Evolutionary conservation across 2,797 vertebrate genomes (phyloP).

Genomic region (Benthosema pterotum): DNA sequence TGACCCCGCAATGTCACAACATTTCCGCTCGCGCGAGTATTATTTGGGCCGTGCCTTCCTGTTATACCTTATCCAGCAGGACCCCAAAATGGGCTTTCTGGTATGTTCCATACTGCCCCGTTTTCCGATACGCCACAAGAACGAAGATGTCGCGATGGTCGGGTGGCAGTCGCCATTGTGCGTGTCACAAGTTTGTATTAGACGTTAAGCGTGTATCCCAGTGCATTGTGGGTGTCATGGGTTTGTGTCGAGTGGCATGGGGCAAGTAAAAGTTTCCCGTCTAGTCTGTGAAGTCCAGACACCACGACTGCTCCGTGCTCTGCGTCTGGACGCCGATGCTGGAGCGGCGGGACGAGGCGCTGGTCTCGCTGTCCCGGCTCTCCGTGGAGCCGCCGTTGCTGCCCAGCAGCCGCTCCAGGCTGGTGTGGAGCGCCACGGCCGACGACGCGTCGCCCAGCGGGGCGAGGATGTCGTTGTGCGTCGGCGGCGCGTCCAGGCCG

Average conservation of each 20-base stretch:
- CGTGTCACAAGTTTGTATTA: no score
- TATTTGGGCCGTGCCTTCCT: no score
- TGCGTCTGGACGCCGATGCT: constrained; percentile 74
- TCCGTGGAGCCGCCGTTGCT: constrained; percentile 66
- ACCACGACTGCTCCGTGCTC: constrained; percentile 81
- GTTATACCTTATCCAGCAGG: no score
- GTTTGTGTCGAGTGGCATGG: neutral
- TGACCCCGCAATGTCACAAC: no score
- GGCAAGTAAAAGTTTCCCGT: neutral
- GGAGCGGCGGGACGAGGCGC: constrained; percentile 69
- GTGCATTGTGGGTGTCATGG: no score
- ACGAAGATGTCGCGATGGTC: no score
- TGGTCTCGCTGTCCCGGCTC: constrained; percentile 76
- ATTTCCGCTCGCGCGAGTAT: no score
- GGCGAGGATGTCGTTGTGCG: no score
- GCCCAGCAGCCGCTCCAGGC: constrained; percentile 78
- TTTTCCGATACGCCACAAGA: neutral
- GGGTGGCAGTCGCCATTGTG: no score
- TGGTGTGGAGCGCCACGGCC: constrained; percentile 68
- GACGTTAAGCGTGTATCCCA: no score
- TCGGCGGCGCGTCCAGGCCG: constrained; percentile 30
- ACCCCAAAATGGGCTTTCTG: no score
- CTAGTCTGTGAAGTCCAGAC: constrained; percentile 78
- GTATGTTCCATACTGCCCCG: constrained; percentile 19
- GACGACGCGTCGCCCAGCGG: constrained; percentile 57